These are phyloP conservation scores for Xestia rhomboidea DNA, from an alignment of 2,888 invertebrate species.

Conservation along the genomic window DNA sequence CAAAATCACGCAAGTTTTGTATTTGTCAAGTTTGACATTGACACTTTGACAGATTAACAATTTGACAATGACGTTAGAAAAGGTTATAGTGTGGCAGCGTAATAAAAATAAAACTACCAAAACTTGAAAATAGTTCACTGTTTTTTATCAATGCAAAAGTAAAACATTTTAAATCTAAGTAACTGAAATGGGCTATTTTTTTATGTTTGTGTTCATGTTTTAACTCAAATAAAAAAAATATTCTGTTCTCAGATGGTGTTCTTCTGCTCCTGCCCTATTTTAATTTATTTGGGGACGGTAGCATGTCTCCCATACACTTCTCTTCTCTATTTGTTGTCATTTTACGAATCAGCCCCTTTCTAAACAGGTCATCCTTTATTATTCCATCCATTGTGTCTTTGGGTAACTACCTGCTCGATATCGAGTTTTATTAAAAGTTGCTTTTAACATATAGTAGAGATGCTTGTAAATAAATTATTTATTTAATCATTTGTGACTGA, in stretches of 20 bases:
- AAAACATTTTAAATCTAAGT: too few relatives aligned
- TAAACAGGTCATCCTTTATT: background rate
- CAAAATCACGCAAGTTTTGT: conserved; percentile 49
- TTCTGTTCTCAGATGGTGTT: too few relatives aligned
- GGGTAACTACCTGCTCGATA: background rate
- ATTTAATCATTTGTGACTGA: too few relatives aligned
- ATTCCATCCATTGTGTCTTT: background rate
- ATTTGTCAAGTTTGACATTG: conserved; percentile 58
- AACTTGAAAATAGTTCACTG: too few relatives aligned
- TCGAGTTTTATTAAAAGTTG: background rate
- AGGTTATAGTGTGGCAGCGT: conserved; percentile 28
- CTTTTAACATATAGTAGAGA: background rate
- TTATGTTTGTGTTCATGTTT: too few relatives aligned
- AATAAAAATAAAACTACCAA: conserved; percentile 30
- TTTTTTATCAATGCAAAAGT: too few relatives aligned
- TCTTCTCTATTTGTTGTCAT: background rate
- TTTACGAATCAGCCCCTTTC: background rate
- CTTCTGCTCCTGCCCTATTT: background rate
- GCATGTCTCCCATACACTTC: background rate
- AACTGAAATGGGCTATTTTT: too few relatives aligned
- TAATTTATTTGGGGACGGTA: background rate
- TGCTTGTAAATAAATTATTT: background rate
- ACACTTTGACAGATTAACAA: conserved; percentile 15
- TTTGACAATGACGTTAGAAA: conserved; percentile 25
- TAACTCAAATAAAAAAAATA: too few relatives aligned